Base-by-base conservation (phyloP, 1,140 invertebrate species). In the Eueides isabella region DNA sequence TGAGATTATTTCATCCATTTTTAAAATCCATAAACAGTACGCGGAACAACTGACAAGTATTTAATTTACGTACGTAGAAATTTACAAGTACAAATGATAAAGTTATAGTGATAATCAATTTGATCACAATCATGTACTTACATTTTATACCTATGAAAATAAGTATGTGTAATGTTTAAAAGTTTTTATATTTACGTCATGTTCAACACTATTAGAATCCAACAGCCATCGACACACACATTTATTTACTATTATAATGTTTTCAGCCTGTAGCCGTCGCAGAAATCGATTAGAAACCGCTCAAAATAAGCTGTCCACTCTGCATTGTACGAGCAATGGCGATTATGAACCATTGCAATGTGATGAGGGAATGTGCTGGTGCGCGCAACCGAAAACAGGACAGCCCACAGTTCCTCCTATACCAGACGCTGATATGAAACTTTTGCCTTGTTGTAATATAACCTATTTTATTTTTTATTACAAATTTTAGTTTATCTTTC, bases 261-360 rank as follows among this genome's bases (percentile, higher is more conserved):
- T 71, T 83, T 11, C 71, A 95, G 95, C 94, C 19, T 95, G 95
- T 78, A 95, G 95, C 75, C 81, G 94, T 30, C 90, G 84, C 69
- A 92, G 94, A 75, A 85, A 90, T 7, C 94, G 95, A 76, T 70
- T 95, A 69, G 88, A 94, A 76, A 84, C 79, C 4, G 28, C 72
- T 0, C 92, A 89, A 19, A 82, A 85, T 2, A 84, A 77, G 2
- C 81, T 88, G 4, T 91, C 94, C 6, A 93, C 94, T 16, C 86
- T 95, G 6, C 95, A 95, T 80, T 96, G 95, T 80, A 90, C 94
- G 19, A 62, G 82, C 9, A 89, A 89, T 75, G 95, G 95, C 9
- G 95, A 95, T 87, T 96, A 94, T 78, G 95, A 95, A 77, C 84
- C 85, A 6, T 78, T 96, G 31, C 95, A 96, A 82, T 96, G 95